Percentiles rank a stretch among this genome's conserved stretches.
These are phyloP conservation scores for Myathropa florea DNA, from an alignment of 2,888 invertebrate genomes.

Conservation along the genomic window DNA sequence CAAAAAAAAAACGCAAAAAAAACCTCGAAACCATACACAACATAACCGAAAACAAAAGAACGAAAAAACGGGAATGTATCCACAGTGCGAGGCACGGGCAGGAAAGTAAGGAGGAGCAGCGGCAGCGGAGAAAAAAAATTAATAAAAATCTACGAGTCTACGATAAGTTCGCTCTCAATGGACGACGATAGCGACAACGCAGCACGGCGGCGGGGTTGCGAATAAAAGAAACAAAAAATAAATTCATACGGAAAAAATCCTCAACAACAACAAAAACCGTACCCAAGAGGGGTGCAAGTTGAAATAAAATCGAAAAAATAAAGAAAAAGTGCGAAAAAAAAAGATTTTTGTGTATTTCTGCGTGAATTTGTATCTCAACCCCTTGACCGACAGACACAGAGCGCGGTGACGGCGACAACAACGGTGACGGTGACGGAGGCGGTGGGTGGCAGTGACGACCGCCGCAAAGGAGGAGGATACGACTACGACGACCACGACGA, in stretches of 20 bases:
- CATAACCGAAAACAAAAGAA: constrained; percentile 65
- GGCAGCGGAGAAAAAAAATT: constrained; percentile 48
- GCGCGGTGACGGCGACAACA: background rate
- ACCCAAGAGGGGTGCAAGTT: background rate
- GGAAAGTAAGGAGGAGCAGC: constrained; percentile 49
- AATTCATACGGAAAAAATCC: background rate
- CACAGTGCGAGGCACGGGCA: constrained; percentile 55
- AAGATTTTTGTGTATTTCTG: constrained; percentile 66
- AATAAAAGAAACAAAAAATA: constrained; percentile 49
- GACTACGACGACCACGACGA: background rate
- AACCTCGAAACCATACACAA: constrained; percentile 49
- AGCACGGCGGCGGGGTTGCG: constrained; percentile 54
- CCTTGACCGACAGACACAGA: constrained; percentile 68
- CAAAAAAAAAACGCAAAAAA: constrained; percentile 23
- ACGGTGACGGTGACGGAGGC: background rate
- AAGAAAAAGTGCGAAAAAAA: constrained; percentile 59
- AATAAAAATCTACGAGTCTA: constrained; percentile 53
- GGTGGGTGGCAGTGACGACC: constrained; percentile 1
- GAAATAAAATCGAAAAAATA: constrained; percentile 20
- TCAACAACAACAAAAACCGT: background rate
- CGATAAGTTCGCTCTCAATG: constrained; percentile 66
- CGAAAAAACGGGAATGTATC: constrained; percentile 33
- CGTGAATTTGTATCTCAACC: constrained; percentile 70
- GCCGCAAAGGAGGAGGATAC: background rate
- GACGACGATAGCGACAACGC: constrained; percentile 50